A percentile compares a stretch with the other conserved stretches of the same genome.
phyloP scores from a whole-genome alignment of 2,888 invertebrate species.

The Alsophila aescularia region DNA sequence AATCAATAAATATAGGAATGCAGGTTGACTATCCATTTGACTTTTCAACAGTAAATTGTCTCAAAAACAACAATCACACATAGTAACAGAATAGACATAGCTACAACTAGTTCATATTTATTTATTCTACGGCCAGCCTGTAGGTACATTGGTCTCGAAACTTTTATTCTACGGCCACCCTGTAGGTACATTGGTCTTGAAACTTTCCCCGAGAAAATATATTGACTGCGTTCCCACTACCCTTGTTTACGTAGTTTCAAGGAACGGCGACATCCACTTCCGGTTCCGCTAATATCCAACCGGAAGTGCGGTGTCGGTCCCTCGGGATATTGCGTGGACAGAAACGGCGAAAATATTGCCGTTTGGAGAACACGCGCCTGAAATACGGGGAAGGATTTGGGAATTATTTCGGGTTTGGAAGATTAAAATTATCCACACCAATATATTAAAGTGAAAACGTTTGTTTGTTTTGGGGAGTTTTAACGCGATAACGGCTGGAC shows the following conservation, averaged over 20 bases:
- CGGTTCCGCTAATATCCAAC: constrained; percentile 41
- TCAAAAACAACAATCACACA: too few species aligned
- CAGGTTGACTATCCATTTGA: too few species aligned
- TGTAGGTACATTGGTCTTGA: constrained; percentile 10
- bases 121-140: not conserved
- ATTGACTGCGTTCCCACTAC: constrained; percentile 23
- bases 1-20: too few species aligned
- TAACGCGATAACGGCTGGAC: too few species aligned
- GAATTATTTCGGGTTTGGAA: not conserved
- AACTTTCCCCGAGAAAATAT: constrained; percentile 18
- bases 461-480: too few species aligned
- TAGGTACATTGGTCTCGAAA: constrained; percentile 7
- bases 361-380: constrained; percentile 18
- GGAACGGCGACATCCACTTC: constrained; percentile 38
- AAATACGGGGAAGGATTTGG: not conserved
- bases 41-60: too few species aligned
- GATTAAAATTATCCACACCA: too few species aligned
- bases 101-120: not conserved
- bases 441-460: too few species aligned
- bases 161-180: not conserved
- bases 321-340: constrained; percentile 38
- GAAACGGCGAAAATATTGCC: constrained; percentile 36
- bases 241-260: constrained; percentile 41
- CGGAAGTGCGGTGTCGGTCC: constrained; percentile 37
- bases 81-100: too few species aligned